Base-by-base conservation (phyloP, 2,797 vertebrate genomes). In the Falco cherrug region DNA sequence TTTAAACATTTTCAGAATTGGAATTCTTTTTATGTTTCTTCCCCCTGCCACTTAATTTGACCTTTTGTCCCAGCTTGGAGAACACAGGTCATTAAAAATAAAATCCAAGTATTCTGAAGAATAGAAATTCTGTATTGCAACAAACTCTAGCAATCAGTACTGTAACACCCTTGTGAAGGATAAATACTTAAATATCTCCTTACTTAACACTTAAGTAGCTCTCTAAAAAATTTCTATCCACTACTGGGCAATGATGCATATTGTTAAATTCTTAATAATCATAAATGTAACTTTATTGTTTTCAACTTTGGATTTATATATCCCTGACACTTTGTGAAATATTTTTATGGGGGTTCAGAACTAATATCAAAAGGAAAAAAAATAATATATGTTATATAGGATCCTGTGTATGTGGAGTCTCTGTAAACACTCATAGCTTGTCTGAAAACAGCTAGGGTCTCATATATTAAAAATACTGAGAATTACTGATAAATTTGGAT, bases 371-470 rank as follows among this genome's bases (percentile, higher is more conserved):
- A 87, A 83, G 2, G 3, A 16, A 16, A 35, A 68, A 47, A 16
- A 7, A 1, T 4, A 13, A 14, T 13, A 37, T 22, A 15, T 19
- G 1, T 2, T 13, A 12, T 60, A 35, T 11, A 43, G 10, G 7
- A 41, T 48, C 8, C 31, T 74, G 10, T 54, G 10, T 54, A 41
- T 13, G 11, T 67, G 19, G 4, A 59, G 5, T 37, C 14, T 87
- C 65, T 80, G 14, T 22, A 78, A 95, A 84, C 41, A 76, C 3
- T 76, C 47, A 48, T 7, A 15, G 11, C 19, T 88, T 86, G 18
- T 13, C 13, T 78, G 57, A 75, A 81, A 75, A 63, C 19, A 81
- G 4, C 11, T 51, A 39, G 0, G 1, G 5, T 53, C 15, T 4
- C 20, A 48, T 63, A 37, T 4, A 17, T 26, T 43, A 51, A 59